Conservation (phyloP, 1,140 invertebrate genomes). For the Cydia strobilella region DNA sequence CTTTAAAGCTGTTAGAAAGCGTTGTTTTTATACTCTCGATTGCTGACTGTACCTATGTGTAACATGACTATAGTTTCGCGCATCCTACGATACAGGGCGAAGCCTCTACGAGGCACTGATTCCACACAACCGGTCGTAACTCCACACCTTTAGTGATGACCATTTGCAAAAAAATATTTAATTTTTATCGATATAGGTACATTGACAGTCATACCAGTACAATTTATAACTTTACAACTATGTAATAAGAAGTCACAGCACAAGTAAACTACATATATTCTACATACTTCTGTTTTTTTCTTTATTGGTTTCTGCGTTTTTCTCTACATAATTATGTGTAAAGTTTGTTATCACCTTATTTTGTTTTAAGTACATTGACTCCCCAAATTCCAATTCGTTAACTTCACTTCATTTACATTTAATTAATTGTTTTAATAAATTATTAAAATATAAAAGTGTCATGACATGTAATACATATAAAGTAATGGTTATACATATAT, state of each 20-base stretch:
- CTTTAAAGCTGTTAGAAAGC: neutral
- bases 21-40: neutral
- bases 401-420: too few species aligned
- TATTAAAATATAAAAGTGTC: too few species aligned
- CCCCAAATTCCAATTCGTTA: too few species aligned
- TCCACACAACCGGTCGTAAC: constrained; percentile 61
- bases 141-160: constrained; percentile 60
- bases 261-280: too few species aligned
- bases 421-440: too few species aligned
- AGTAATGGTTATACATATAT: neutral
- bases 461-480: too few species aligned
- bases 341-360: too few species aligned
- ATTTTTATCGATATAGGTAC: constrained; percentile 27
- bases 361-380: too few species aligned
- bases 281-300: too few species aligned
- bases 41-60: neutral
- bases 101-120: constrained; percentile 63
- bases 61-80: neutral
- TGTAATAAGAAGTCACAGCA: too few species aligned
- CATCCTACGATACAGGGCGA: constrained; percentile 36
- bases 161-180: constrained; percentile 14
- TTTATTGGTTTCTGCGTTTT: too few species aligned
- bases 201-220: constrained; percentile 17
- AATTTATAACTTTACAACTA: neutral
- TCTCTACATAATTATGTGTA: too few species aligned